A percentile compares a stretch with the other conserved stretches of the same genome.
Evolutionary conservation across 2,113 vertebrate genomes (phyloP).

Genomic region (Syngnathus scovelli): DNA sequence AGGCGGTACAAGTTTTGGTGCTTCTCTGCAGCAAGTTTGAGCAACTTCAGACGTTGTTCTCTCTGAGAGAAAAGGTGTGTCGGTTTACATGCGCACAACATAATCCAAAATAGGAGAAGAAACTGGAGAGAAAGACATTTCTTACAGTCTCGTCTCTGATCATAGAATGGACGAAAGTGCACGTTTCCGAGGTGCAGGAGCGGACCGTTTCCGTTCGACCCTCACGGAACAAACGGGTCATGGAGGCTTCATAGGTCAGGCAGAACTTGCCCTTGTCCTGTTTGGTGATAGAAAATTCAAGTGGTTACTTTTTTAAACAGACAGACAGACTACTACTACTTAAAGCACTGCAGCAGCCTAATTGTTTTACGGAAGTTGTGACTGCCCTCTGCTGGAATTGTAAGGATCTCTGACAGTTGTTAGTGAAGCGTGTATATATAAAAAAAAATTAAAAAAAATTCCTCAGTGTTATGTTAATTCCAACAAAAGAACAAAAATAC

Average conservation of each 20-base stretch:
- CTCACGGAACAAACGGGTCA: conserved; percentile 96
- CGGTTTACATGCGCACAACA: background rate
- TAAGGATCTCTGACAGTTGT: background rate
- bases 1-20: conserved; percentile 87
- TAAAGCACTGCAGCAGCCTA: background rate
- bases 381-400: conserved; percentile 52
- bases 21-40: conserved; percentile 76
- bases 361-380: background rate
- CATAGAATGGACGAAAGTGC: conserved; percentile 84
- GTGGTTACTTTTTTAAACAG: background rate
- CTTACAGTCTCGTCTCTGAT: conserved; percentile 78
- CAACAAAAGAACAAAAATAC: no score
- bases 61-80: conserved; percentile 53
- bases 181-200: conserved; percentile 83
- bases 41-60: conserved; percentile 73
- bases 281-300: background rate
- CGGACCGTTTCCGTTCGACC: conserved; percentile 95
- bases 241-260: conserved; percentile 94
- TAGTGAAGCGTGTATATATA: background rate
- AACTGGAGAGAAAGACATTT: background rate
- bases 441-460: no score
- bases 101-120: background rate
- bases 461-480: no score
- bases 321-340: no score
- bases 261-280: conserved; percentile 96